Base-by-base conservation (phyloP, 1,140 invertebrate species). In the Diplogasteroides magnus region DNA sequence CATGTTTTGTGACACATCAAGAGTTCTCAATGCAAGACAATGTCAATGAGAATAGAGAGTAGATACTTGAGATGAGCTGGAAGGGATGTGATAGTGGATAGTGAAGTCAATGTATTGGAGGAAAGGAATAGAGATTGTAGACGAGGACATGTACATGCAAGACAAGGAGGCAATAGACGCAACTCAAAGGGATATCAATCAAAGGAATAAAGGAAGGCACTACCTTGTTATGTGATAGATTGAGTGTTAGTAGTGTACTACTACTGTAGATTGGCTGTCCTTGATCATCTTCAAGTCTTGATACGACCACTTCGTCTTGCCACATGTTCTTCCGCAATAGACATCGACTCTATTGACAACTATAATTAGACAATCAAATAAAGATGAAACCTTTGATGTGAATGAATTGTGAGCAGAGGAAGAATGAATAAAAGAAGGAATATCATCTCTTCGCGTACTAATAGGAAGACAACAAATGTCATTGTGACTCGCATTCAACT, bases 1-100 rank as follows among this genome's bases (percentile, higher is more conserved):
- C 80, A 90, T 89, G 84, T 98, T 98, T 81, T 95, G 90, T 11
- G 91, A 93, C 23, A 97, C 85, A 85, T 97, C 94, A 1, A 98
- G 83, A 82, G 95, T 93, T 74, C 93, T 91, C 27, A n/a, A n/a
- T n/a, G n/a, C n/a, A n/a, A n/a, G n/a, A n/a, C n/a, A n/a, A n/a
- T n/a, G n/a, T n/a, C n/a, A n/a, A n/a, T n/a, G n/a, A n/a, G n/a
- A n/a, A n/a, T n/a, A n/a, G n/a, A n/a, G n/a, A n/a, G n/a, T n/a
- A n/a, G n/a, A n/a, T 48, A 48, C 37, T 19, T 48, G 0, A 97
- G 84, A 60, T 88, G 89, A 55, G 88, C 88, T 1, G 95, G 94
- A 83, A 94, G 94, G 58, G 90, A 90, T 11, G 90, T 91, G 32
- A 96, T 90, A 76, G 91, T 89, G 15, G 92, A 92, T 89, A 94